Conservation (phyloP, 2,797 vertebrate genomes). For the Harpagifer antarcticus region DNA sequence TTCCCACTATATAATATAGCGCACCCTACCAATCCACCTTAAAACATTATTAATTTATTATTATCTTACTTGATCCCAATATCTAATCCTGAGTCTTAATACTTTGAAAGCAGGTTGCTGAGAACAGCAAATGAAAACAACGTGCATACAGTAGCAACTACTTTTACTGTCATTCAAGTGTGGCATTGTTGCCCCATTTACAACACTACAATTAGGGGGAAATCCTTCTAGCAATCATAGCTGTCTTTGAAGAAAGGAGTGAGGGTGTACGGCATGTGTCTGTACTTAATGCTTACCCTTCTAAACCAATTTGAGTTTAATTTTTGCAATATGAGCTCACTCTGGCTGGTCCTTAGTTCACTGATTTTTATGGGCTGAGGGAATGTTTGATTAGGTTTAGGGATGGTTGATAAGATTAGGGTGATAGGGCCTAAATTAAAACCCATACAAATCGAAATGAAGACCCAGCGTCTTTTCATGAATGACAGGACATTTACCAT, state of each 20-base stretch:
- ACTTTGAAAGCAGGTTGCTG: background rate
- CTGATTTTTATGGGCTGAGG: background rate
- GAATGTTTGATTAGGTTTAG: conserved; percentile 20
- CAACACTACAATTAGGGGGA: conserved; percentile 27
- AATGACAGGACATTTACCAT: conserved; percentile 82
- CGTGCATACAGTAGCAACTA: conserved; percentile 23
- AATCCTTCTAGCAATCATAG: conserved; percentile 24
- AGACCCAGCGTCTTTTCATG: conserved; percentile 4
- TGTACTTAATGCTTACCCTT: conserved; percentile 47
- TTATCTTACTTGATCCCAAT: background rate
- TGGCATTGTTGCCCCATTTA: conserved; percentile 24
- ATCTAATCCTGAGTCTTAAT: conserved; percentile 8
- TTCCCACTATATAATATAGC: background rate
- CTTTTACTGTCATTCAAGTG: conserved; percentile 19
- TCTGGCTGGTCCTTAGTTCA: conserved; percentile 50
- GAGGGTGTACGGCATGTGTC: conserved; percentile 35
- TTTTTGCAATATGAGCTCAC: conserved; percentile 65
- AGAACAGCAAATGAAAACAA: conserved; percentile 7
- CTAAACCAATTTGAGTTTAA: conserved; percentile 41
- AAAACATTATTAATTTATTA: background rate
- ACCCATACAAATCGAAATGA: background rate
- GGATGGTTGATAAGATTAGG: background rate
- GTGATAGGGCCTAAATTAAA: conserved; percentile 9
- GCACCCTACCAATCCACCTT: background rate
- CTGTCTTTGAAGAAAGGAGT: conserved; percentile 11